Conservation (phyloP, 2,888 invertebrate species). For the Conistra vaccinii region DNA sequence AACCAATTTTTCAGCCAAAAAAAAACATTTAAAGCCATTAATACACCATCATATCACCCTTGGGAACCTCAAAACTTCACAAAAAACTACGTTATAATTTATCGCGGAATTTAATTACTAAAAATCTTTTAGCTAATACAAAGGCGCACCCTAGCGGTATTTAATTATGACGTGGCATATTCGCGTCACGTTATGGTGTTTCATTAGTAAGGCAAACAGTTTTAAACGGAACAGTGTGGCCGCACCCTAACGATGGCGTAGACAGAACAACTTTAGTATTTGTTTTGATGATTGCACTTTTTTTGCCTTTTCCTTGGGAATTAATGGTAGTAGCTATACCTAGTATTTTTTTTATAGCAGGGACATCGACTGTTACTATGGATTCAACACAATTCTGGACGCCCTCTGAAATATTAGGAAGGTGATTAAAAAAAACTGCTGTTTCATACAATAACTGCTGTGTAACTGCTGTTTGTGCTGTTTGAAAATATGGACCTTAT, state of each 20-base stretch:
- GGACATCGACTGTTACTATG: too few species aligned
- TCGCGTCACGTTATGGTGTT: slow-evolving; percentile 81
- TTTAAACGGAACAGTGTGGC: slow-evolving; percentile 81
- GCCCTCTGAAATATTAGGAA: too few species aligned
- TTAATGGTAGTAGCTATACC: too few species aligned
- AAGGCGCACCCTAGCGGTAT: slow-evolving; percentile 76
- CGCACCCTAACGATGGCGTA: slow-evolving; percentile 75
- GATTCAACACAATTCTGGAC: too few species aligned
- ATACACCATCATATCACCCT: slow-evolving; percentile 48
- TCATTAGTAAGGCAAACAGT: slow-evolving; percentile 87
- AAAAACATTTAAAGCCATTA: slow-evolving; percentile 35
- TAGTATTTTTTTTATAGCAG: too few species aligned
- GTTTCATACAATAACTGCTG: too few species aligned
- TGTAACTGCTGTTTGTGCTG: too few species aligned
- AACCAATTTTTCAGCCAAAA: slow-evolving; percentile 31
- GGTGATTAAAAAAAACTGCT: too few species aligned
- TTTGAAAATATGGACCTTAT: too few species aligned
- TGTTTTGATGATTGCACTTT: slow-evolving; percentile 62
- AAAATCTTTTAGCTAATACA: slow-evolving; percentile 79
- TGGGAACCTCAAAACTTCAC: slow-evolving; percentile 57
- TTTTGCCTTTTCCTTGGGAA: not conserved
- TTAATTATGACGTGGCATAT: slow-evolving; percentile 78
- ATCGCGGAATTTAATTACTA: slow-evolving; percentile 78
- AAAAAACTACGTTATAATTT: slow-evolving; percentile 67
- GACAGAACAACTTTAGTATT: slow-evolving; percentile 58